Conservation (phyloP, 1,140 invertebrate genomes). For the Bombus turneri region DNA sequence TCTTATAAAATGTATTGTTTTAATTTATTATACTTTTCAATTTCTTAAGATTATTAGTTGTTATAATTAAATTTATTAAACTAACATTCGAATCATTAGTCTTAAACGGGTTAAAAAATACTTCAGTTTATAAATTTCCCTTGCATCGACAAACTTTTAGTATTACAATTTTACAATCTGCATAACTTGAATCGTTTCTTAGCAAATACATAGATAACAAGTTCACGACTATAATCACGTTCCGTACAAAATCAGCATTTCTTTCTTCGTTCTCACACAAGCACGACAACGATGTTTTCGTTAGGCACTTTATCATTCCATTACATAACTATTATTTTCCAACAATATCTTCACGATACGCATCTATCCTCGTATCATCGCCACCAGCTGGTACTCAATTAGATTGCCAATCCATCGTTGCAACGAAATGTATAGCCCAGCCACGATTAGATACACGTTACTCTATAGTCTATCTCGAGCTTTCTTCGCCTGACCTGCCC, state of each 20-base stretch:
- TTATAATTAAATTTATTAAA: too few species aligned
- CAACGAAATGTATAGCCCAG: not conserved
- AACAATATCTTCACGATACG: not conserved
- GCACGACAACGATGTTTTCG: not conserved
- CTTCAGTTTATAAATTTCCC: not conserved
- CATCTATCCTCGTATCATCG: constrained; percentile 10
- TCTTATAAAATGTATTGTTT: too few species aligned
- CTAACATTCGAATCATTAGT: too few species aligned
- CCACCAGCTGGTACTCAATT: not conserved
- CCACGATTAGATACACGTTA: constrained; percentile 11
- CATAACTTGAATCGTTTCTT: not conserved
- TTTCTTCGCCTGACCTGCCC: not conserved
- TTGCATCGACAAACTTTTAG: too few species aligned
- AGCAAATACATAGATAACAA: not conserved
- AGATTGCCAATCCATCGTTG: not conserved
- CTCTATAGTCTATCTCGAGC: constrained; percentile 2
- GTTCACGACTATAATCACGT: not conserved
- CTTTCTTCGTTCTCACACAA: not conserved
- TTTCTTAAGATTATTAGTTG: too few species aligned
- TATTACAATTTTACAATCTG: not conserved
- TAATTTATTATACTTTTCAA: too few species aligned
- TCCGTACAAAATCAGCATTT: not conserved
- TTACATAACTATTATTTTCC: constrained; percentile 13
- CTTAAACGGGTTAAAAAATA: not conserved
- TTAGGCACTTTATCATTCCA: not conserved